A percentile compares a stretch with the other conserved stretches of the same genome.
These are phyloP conservation scores for Indicator indicator DNA, from an alignment of 2,113 vertebrate genomes.

Conservation along the genomic window DNA sequence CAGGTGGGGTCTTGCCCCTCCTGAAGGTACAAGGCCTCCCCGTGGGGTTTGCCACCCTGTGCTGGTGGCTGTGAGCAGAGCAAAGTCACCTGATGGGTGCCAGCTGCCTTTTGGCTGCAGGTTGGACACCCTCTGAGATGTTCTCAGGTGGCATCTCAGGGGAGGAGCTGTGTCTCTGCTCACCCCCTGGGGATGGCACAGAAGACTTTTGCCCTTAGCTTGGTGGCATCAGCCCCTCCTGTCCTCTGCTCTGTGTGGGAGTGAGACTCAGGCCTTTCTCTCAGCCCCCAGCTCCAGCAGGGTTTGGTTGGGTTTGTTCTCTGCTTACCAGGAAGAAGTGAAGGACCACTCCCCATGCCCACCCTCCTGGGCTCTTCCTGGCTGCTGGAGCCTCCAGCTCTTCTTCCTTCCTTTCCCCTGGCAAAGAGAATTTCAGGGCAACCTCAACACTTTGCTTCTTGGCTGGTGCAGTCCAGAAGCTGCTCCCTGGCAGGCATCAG, in stretches of 20 bases:
- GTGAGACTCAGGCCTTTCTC: rapidly evolving
- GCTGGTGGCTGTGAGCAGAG: not conserved
- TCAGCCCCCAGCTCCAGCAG: not conserved
- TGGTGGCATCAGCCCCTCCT: not conserved
- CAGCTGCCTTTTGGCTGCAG: not conserved
- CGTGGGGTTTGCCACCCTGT: not conserved
- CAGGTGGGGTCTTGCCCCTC: not conserved
- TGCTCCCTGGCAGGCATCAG: rapidly evolving
- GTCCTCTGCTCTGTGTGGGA: rapidly evolving
- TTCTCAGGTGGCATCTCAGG: not conserved
- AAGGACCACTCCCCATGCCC: conserved; percentile 92
- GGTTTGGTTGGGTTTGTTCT: rapidly evolving
- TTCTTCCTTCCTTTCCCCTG: not conserved
- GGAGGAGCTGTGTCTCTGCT: not conserved
- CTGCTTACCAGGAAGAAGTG: conserved; percentile 91
- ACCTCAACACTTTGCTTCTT: rapidly evolving
- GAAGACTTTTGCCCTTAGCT: not conserved
- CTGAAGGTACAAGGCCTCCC: not conserved
- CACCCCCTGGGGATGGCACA: not conserved
- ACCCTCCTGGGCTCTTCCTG: not conserved
- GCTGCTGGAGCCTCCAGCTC: conserved; percentile 30
- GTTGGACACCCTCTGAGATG: not conserved
- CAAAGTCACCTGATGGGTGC: not conserved
- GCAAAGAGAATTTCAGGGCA: not conserved
- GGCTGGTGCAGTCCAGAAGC: rapidly evolving